phyloP scores from a whole-genome alignment of 2,888 invertebrate genomes.

The Parasteatoda lunata region DNA sequence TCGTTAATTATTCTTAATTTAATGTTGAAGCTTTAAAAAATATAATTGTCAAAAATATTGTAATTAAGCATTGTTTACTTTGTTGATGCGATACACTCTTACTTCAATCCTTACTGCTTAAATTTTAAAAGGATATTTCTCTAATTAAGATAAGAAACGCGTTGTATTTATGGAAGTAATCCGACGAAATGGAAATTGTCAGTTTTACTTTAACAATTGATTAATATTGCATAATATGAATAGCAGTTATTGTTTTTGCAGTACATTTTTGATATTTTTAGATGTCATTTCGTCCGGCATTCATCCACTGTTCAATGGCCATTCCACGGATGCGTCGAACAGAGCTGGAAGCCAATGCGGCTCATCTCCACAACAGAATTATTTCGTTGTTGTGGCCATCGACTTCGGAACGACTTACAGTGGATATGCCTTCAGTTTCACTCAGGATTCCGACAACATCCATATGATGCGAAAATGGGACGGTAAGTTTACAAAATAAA shows the following conservation, averaged over 20 bases:
- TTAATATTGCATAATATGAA: background rate
- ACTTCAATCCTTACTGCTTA: no score
- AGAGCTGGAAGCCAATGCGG: slow-evolving; percentile 13
- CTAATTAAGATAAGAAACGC: slow-evolving; percentile 8
- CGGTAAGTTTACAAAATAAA: slow-evolving; percentile 71
- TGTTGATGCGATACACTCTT: no score
- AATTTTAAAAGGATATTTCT: no score
- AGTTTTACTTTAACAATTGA: background rate
- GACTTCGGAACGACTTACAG: slow-evolving; percentile 79
- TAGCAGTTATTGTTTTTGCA: background rate
- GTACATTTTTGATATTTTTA: background rate
- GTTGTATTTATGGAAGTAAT: background rate
- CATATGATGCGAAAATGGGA: slow-evolving; percentile 79
- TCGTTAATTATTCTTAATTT: no score
- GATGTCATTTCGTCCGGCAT: slow-evolving; percentile 59
- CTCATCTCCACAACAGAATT: slow-evolving; percentile 69
- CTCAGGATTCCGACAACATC: slow-evolving; percentile 76
- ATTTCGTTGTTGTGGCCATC: slow-evolving; percentile 78
- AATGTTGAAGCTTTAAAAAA: no score
- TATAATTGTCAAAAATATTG: no score
- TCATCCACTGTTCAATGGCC: slow-evolving; percentile 46
- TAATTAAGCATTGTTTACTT: no score
- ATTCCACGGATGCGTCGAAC: slow-evolving; percentile 13
- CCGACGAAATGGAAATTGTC: background rate
- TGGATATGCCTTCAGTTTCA: slow-evolving; percentile 78